These are phyloP conservation scores for Cherax quadricarinatus DNA, from an alignment of 1,140 invertebrate species.

Conservation along the genomic window DNA sequence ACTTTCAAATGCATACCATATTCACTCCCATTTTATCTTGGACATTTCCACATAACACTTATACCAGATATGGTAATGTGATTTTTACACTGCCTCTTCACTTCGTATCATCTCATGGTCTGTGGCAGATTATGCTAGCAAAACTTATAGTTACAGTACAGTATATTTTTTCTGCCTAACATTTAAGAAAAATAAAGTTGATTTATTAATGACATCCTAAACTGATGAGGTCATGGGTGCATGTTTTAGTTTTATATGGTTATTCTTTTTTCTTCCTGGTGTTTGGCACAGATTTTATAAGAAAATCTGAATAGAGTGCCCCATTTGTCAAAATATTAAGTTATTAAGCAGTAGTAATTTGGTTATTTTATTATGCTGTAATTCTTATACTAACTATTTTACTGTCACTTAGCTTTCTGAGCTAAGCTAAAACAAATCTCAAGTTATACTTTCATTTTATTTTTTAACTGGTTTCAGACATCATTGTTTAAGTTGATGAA, in stretches of 20 bases:
- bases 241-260: not conserved
- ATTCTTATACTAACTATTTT: too few species aligned
- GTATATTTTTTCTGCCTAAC: not conserved
- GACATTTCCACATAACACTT: not conserved
- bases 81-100: constrained; percentile 5
- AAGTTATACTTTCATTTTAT: too few species aligned
- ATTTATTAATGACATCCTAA: not conserved
- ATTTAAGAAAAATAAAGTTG: not conserved
- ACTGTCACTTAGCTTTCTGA: too few species aligned
- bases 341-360: too few species aligned
- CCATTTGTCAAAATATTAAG: too few species aligned
- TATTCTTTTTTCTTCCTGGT: too few species aligned
- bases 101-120: not conserved
- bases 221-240: not conserved
- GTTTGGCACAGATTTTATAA: too few species aligned
- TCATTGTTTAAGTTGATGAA: too few species aligned
- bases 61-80: not conserved
- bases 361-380: too few species aligned
- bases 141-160: not conserved
- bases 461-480: too few species aligned
- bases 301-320: too few species aligned
- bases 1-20: not conserved
- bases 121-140: not conserved
- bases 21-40: not conserved
- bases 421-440: too few species aligned